Base-by-base conservation (phyloP, 2,113 vertebrate species). In the Chlorodrepanis virens region DNA sequence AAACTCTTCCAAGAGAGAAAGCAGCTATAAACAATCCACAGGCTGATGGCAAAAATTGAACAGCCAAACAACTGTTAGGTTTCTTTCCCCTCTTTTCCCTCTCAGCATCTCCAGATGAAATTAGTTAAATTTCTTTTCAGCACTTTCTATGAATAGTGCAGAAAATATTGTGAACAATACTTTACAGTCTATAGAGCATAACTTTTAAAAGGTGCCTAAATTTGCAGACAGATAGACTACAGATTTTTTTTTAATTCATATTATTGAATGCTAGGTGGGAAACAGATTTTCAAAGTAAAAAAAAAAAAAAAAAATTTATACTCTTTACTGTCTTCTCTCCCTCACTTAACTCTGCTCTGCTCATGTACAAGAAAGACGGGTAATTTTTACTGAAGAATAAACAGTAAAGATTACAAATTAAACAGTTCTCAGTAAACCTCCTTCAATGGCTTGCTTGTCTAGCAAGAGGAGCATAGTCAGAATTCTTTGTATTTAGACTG, bases 1-100 rank as follows among this genome's bases (percentile, higher is more conserved):
- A 5, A 2, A 27, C 22, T 10, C 40, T 87, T 87, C 31, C 16
- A 28, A 27, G 53, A 84, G 49, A 88, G 47, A 54, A 74, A 33
- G 29, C 31, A 2, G 5, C 25, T 8, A 5, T 70, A 86, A 83
- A 60, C 20, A 75, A 79, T 56, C 16, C 35, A 25, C 22, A 75
- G 83, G 12, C 60, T 81, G 50, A 80, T 57, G 18, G 14, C 13
- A 64, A 10, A 31, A 71, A 37, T 0, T 57, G n/a, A 76, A 59
- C 10, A 15, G 37, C 76, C 60, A 77, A 74, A 31, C 2, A 4
- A 8, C 28, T 44, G 8, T 69, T 72, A 22, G 7, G 12, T 2
- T 39, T n/a, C 19, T 15, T 3, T 0, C 2, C 4, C 6, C 12
- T 6, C 6, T 7, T 22, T 27, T 7, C 18, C 3, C 23, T 4